phyloP scores from a whole-genome alignment of 2,888 invertebrate species.

The Cheiracanthium punctorium region DNA sequence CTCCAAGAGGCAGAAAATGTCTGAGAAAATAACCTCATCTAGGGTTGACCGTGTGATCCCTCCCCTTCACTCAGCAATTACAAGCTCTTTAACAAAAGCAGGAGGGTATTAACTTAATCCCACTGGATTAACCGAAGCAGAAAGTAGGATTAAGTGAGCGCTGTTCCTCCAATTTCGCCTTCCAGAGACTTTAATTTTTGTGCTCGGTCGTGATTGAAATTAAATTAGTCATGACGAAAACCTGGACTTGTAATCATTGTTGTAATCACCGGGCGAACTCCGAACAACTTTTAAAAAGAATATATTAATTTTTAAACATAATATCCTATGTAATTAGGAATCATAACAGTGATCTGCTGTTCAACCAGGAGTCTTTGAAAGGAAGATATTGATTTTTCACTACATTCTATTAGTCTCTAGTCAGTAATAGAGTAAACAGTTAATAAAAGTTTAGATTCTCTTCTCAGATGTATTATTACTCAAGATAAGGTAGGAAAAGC shows the following conservation, averaged over 20 bases:
- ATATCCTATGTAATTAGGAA: conserved; percentile 49
- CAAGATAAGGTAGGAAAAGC: no score
- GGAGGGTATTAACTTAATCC: conserved; percentile 61
- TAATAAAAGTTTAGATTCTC: conserved; percentile 31
- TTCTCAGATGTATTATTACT: conserved; percentile 24
- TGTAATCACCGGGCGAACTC: conserved; percentile 51
- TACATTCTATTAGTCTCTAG: conserved; percentile 53
- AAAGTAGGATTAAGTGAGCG: conserved; percentile 52
- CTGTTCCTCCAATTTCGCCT: conserved; percentile 45
- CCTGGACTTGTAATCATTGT: conserved; percentile 56
- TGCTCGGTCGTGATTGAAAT: conserved; percentile 55
- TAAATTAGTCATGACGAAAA: conserved; percentile 67
- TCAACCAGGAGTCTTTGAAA: conserved; percentile 30
- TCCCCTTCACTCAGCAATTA: conserved; percentile 40
- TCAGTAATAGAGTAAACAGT: conserved; percentile 54
- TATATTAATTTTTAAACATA: conserved; percentile 63
- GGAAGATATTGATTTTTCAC: conserved; percentile 43
- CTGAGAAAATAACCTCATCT: conserved; percentile 51
- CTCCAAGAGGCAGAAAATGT: conserved; percentile 31
- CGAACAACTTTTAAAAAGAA: conserved; percentile 49
- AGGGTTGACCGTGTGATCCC: conserved; percentile 45
- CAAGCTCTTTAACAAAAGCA: conserved; percentile 61
- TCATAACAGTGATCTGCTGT: conserved; percentile 55
- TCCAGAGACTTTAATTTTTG: conserved; percentile 57
- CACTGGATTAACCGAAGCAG: conserved; percentile 59